A percentile compares a stretch with the other conserved stretches of the same genome.
Conservation (phyloP, 2,113 vertebrate species). For the Grammomys dolichurus region DNA sequence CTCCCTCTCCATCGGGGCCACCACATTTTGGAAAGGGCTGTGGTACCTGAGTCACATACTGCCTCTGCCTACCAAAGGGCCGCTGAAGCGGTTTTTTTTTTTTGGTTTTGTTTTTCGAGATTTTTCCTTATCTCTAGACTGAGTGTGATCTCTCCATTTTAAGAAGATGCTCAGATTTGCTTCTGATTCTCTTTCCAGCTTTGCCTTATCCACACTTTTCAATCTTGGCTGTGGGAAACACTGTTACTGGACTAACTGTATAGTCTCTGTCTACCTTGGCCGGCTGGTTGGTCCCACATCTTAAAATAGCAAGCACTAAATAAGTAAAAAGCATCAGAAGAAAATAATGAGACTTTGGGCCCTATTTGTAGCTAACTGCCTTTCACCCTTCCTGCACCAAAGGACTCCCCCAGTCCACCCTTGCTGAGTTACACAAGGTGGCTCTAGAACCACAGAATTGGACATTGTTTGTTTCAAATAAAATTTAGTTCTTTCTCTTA, state of each 20-base stretch:
- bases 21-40: constrained; percentile 46
- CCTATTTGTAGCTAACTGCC: not conserved
- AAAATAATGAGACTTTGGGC: not conserved
- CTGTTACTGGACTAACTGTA: not conserved
- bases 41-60: not conserved
- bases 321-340: not conserved
- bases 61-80: not conserved
- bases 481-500: not conserved
- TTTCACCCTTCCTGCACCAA: not conserved
- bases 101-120: not conserved
- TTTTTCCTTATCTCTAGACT: not conserved
- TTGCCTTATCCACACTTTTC: not conserved
- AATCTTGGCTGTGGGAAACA: not conserved
- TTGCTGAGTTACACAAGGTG: fast-evolving
- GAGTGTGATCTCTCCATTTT: not conserved
- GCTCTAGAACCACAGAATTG: not conserved
- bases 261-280: not conserved
- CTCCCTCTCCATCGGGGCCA: not conserved
- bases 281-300: not conserved
- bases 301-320: not conserved
- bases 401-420: not conserved
- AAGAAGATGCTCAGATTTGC: not conserved
- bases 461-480: constrained; percentile 5
- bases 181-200: not conserved
- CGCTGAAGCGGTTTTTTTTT: not conserved